A percentile compares a stretch with the other conserved stretches of the same genome.
Conservation (phyloP, 2,113 vertebrate species). For the Peucedramus taeniatus region DNA sequence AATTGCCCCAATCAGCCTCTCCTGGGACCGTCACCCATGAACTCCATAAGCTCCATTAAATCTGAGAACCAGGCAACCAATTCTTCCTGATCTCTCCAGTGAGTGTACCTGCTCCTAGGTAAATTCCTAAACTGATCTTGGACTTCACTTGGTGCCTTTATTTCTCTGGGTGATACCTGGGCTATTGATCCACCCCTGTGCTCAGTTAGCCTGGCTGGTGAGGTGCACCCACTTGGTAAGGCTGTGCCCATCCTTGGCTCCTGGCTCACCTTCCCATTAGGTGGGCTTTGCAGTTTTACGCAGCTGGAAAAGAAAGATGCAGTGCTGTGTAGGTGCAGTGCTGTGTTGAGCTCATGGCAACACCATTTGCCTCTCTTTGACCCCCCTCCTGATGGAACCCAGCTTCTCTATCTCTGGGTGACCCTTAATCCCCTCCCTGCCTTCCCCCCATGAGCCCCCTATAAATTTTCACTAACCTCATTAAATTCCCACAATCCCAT, state of each 20-base stretch:
- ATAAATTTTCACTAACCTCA: background rate
- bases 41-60: background rate
- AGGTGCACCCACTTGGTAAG: background rate
- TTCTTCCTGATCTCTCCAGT: background rate
- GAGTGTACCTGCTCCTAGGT: fast-evolving
- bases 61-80: background rate
- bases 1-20: background rate
- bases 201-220: background rate
- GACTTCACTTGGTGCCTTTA: background rate
- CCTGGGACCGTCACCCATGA: background rate
- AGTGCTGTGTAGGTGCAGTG: background rate
- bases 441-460: background rate
- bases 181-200: background rate
- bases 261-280: background rate
- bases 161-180: background rate
- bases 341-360: background rate
- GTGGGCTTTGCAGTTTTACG: background rate
- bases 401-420: background rate
- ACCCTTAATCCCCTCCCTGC: background rate
- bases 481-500: background rate
- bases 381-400: background rate
- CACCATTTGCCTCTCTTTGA: background rate
- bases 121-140: background rate
- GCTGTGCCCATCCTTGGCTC: background rate
- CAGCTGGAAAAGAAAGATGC: background rate